phyloP scores from a whole-genome alignment of 2,797 vertebrate species.

The Sternotherus odoratus region DNA sequence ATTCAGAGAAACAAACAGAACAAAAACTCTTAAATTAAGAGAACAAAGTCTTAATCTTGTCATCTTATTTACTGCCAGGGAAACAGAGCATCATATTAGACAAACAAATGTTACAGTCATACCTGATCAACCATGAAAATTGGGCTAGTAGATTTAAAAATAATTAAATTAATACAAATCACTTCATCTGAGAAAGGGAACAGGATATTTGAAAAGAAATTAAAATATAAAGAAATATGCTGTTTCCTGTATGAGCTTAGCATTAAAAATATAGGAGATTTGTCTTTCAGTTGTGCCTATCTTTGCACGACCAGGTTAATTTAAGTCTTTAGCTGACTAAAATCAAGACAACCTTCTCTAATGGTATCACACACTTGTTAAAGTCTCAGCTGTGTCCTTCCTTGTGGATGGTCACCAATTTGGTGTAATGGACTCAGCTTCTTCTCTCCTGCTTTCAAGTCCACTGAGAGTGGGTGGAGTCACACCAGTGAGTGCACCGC shows the following conservation, averaged over 20 bases:
- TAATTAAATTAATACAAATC: background rate
- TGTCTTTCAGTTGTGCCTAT: background rate
- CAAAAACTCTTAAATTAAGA: background rate
- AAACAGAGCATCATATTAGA: background rate
- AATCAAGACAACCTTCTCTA: background rate
- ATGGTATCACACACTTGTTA: background rate
- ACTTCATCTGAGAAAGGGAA: rapidly evolving
- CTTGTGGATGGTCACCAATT: background rate
- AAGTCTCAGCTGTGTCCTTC: background rate
- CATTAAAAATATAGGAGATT: background rate
- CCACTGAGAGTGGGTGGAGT: no score
- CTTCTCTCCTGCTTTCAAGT: no score
- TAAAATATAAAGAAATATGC: background rate
- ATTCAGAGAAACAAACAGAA: background rate
- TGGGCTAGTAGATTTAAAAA: background rate
- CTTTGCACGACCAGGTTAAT: background rate
- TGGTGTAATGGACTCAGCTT: background rate
- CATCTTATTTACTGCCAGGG: background rate
- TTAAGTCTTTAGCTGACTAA: background rate
- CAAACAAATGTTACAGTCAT: background rate
- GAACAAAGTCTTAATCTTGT: background rate
- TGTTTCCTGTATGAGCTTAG: background rate
- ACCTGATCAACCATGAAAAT: background rate
- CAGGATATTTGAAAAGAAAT: background rate
- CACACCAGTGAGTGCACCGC: background rate